phyloP scores from a whole-genome alignment of 2,888 invertebrate species.

The Enchytraeus crypticus region DNA sequence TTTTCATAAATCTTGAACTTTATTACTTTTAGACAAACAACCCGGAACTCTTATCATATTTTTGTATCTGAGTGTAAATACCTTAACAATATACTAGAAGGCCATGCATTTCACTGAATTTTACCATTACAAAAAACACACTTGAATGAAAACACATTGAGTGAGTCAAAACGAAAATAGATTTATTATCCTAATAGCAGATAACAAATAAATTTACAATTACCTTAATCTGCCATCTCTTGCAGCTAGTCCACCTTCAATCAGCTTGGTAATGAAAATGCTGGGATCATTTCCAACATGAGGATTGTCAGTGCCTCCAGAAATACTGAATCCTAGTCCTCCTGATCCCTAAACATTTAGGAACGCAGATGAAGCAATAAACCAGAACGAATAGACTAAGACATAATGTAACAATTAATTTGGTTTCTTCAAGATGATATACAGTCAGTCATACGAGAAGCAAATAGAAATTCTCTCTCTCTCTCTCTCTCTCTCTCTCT shows the following conservation, averaged over 20 bases:
- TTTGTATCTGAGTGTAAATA: no score
- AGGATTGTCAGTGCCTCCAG: conserved; percentile 94
- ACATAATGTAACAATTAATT: neutral
- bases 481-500: no score
- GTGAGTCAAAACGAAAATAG: neutral
- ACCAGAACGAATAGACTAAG: neutral
- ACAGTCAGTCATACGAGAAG: neutral
- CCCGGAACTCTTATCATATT: no score
- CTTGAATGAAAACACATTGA: no score
- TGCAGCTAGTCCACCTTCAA: conserved; percentile 81
- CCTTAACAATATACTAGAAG: no score
- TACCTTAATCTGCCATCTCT: conserved; percentile 73
- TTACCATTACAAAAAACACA: no score
- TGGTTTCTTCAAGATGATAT: neutral
- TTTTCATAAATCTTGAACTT: no score
- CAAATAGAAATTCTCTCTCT: neutral
- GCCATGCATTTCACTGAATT: no score
- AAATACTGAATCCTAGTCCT: conserved; percentile 97
- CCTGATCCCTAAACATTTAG: conserved; percentile 58
- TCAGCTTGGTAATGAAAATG: conserved; percentile 95
- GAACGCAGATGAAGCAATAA: neutral
- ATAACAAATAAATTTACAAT: no score
- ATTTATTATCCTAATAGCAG: no score
- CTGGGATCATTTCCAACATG: conserved; percentile 64
- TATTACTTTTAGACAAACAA: no score